Conservation (phyloP, 2,888 invertebrate species). For the Hedychridium roseum region DNA sequence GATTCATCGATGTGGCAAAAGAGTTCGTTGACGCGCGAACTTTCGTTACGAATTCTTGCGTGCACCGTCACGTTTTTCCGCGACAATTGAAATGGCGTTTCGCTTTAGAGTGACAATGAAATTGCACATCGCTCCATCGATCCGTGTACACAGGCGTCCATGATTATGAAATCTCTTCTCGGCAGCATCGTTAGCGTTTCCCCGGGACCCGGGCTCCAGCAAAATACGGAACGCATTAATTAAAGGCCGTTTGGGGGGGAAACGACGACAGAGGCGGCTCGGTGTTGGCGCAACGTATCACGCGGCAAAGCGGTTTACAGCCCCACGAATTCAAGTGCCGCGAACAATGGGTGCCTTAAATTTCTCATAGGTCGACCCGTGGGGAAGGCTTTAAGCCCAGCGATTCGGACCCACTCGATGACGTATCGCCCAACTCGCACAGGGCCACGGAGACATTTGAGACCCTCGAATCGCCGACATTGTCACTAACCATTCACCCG, state of each 20-base stretch:
- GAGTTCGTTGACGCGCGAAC: too few relatives aligned
- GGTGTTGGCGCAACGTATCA: slow-evolving; percentile 26
- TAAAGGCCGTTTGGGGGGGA: slow-evolving; percentile 22
- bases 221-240: slow-evolving; percentile 34
- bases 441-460: too few relatives aligned
- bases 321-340: slow-evolving; percentile 28
- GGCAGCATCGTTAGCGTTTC: too few relatives aligned
- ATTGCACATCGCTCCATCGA: not conserved
- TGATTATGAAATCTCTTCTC: slow-evolving; percentile 12
- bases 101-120: too few relatives aligned
- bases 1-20: too few relatives aligned
- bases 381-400: slow-evolving; percentile 24
- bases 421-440: too few relatives aligned
- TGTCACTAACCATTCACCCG: too few relatives aligned
- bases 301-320: slow-evolving; percentile 34
- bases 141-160: not conserved
- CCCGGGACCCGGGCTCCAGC: slow-evolving; percentile 10
- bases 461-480: too few relatives aligned
- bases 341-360: slow-evolving; percentile 35
- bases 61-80: too few relatives aligned
- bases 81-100: too few relatives aligned
- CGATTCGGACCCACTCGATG: slow-evolving; percentile 25
- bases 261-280: slow-evolving; percentile 19
- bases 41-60: too few relatives aligned
- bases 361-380: slow-evolving; percentile 24